Percentiles rank a stretch among this genome's conserved stretches.
phyloP scores from a whole-genome alignment of 2,888 invertebrate genomes.

The Brachypalpus laphriformis region DNA sequence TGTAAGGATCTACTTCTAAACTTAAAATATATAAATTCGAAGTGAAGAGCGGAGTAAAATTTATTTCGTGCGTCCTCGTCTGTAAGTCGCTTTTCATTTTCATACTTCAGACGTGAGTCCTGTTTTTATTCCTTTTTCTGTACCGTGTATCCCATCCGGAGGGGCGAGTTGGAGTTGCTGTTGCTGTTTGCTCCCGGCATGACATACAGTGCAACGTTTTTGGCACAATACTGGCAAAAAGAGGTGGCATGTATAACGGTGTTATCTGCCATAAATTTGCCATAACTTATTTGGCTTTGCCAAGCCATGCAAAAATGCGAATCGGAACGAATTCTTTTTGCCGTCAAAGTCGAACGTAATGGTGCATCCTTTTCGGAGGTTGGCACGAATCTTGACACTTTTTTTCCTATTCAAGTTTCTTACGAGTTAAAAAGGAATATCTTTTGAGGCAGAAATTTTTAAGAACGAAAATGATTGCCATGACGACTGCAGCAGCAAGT shows the following conservation, averaged over 20 bases:
- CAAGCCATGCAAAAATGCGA: conserved; percentile 61
- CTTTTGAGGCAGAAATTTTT: conserved; percentile 8
- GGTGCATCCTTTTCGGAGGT: conserved; percentile 22
- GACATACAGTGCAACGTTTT: conserved; percentile 18
- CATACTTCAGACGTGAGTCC: conserved; percentile 39
- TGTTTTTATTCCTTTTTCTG: conserved; percentile 11
- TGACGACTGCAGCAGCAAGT: background rate
- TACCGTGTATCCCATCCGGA: background rate
- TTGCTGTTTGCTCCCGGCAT: conserved; percentile 4
- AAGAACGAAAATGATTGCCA: conserved; percentile 21
- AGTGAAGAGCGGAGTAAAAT: conserved; percentile 51
- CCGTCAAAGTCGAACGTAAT: conserved; percentile 10
- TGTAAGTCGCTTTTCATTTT: conserved; percentile 40
- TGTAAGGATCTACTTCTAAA: background rate
- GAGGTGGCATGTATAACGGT: conserved; percentile 47
- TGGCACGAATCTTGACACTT: conserved; percentile 11
- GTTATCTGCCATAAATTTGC: conserved; percentile 67
- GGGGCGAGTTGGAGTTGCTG: background rate
- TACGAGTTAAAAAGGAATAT: background rate
- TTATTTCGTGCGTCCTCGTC: conserved; percentile 37
- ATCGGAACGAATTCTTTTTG: conserved; percentile 19
- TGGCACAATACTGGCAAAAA: conserved; percentile 8
- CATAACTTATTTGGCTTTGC: conserved; percentile 66
- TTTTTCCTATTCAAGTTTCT: conserved; percentile 18
- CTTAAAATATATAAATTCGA: conserved; percentile 3